Evolutionary conservation across 1,140 invertebrate species (phyloP).

Genomic region (Ceratosolen fusciceps): DNA sequence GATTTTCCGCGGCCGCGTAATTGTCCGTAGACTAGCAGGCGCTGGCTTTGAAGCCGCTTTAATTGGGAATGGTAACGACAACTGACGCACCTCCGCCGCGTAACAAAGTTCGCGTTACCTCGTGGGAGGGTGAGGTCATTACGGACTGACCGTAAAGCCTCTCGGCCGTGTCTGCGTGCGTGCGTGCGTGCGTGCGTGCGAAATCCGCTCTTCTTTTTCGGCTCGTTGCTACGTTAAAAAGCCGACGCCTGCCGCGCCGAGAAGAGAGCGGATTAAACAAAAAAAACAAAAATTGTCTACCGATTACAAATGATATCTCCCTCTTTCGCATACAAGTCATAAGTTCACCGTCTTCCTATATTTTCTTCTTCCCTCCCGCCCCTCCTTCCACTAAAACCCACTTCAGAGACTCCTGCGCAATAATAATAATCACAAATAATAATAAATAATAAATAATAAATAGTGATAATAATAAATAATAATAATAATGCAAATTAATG

Average conservation of each 20-base stretch:
- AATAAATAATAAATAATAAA: too few species aligned
- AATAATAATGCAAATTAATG: too few species aligned
- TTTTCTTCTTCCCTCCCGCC: too few species aligned
- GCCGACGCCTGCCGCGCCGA: background rate
- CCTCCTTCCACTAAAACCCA: too few species aligned
- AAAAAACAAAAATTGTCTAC: background rate
- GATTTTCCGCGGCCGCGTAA: slow-evolving; percentile 25
- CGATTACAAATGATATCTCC: too few species aligned
- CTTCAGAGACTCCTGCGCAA: too few species aligned
- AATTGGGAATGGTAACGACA: slow-evolving; percentile 38
- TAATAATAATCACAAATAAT: too few species aligned
- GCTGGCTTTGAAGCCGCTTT: slow-evolving; percentile 30
- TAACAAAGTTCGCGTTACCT: background rate
- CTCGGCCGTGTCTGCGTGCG: background rate
- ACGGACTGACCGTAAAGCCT: background rate
- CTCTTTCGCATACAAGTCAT: too few species aligned
- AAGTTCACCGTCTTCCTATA: too few species aligned
- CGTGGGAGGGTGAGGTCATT: background rate
- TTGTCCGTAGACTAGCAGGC: background rate
- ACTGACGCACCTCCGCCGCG: slow-evolving; percentile 17
- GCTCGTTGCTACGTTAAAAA: background rate
- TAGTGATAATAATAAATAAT: too few species aligned
- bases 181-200: background rate
- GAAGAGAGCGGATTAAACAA: background rate
- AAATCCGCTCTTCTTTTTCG: background rate